Base-by-base conservation (phyloP, 1,140 invertebrate genomes). In the Venustaconcha ellipsiformis region DNA sequence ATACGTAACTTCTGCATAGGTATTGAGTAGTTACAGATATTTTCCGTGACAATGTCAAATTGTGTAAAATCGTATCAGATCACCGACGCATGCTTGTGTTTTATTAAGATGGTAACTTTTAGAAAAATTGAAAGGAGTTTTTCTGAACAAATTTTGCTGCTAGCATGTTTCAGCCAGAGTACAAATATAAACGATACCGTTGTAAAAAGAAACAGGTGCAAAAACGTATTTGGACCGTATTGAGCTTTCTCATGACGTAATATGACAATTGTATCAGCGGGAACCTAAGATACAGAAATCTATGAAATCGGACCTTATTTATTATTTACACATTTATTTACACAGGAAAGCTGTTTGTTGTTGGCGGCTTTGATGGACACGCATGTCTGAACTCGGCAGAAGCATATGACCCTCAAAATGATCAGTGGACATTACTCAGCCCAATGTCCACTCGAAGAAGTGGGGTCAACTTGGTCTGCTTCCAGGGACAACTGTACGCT, bases 351-450 rank as follows among this genome's bases (percentile, higher is more conserved):
- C 57, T 88, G 55, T 88, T 83, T 72, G 81, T 88, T 48, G 94
- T 93, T 58, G 94, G 94, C 37, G 96, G 96, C 1, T 97, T 97
- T 87, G 96, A 96, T 87, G 96, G 96, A 0, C 92, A 93, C 71
- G 94, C 95, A 81, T 96, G 94, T 83, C 92, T 97, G 89, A 94
- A 94, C 84, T 94, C 94, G 1, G 95, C 93, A 1, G 96, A 97
- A 89, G 92, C 94, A 57, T 97, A 96, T 86, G 94, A 96, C 89
- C 95, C 95, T 0, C 91, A 92, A 18, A 92, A 92, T 0, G 95
- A 97, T 89, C 92, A 94, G 78, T 98, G 96, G 96, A 95, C 95
- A 0, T 90, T 94, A 75, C 93, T 97, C 65, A 91, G 92, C 11
- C 92, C 93, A 13, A 96, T 97, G 95, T 91, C 92, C 30, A 94